A percentile compares a stretch with the other conserved stretches of the same genome.
Conservation (phyloP, 2,113 vertebrate species). For the Amazona vittata region DNA sequence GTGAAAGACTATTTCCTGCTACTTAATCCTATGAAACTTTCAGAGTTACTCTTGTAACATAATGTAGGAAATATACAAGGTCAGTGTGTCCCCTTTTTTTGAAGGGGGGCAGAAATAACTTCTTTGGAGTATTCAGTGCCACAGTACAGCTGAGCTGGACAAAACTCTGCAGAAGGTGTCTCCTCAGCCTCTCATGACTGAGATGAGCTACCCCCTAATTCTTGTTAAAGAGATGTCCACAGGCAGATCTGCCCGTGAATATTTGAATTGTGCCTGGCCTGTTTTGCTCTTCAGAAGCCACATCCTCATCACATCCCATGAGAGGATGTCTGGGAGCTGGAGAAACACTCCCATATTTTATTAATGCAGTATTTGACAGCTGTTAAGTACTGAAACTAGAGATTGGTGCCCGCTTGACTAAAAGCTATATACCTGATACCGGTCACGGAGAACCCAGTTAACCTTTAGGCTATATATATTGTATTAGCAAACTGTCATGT, state of each 20-base stretch:
- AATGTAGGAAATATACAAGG: neutral
- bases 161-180: neutral
- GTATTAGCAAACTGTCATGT: constrained; percentile 6
- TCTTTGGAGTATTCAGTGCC: neutral
- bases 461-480: constrained; percentile 15
- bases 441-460: constrained; percentile 23
- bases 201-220: neutral
- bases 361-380: constrained; percentile 70
- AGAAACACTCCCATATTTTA: constrained; percentile 54
- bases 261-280: neutral
- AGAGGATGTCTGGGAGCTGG: neutral
- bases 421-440: constrained; percentile 54
- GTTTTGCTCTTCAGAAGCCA: neutral
- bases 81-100: rapidly evolving
- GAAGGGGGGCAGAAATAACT: neutral
- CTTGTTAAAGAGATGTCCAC: neutral
- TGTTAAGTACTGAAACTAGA: constrained; percentile 72
- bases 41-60: neutral
- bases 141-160: neutral
- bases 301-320: neutral
- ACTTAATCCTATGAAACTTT: neutral
- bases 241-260: neutral
- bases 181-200: neutral
- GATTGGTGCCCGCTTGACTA: constrained; percentile 31
- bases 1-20: neutral